Evolutionary conservation across 1,140 invertebrate genomes (phyloP).

Genomic region (Paracyclopina nana): DNA sequence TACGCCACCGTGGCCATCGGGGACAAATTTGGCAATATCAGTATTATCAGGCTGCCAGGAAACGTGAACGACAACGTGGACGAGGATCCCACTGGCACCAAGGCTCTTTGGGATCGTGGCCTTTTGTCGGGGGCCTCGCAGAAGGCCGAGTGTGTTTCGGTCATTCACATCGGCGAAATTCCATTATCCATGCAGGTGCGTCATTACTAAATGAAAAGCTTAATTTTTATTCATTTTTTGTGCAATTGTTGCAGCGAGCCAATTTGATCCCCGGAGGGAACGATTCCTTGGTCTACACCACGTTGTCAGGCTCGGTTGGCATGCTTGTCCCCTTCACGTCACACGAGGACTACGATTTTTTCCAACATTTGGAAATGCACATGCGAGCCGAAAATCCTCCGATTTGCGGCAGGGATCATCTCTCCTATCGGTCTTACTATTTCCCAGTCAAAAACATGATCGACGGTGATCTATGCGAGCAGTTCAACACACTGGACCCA

Average conservation of each 20-base stretch:
- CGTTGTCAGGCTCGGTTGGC: conserved; percentile 62
- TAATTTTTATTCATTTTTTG: not conserved
- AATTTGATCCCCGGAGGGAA: conserved; percentile 38
- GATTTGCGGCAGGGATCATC: conserved; percentile 86
- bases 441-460: conserved; percentile 97
- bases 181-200: conserved; percentile 50
- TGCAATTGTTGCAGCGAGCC: conserved; percentile 29
- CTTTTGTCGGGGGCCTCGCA: conserved; percentile 89
- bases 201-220: too few relatives aligned
- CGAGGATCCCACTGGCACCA: conserved; percentile 91
- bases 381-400: conserved; percentile 93
- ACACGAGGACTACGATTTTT: conserved; percentile 96
- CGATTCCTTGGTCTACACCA: conserved; percentile 39
- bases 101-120: conserved; percentile 93
- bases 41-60: conserved; percentile 46
- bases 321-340: conserved; percentile 94
- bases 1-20: conserved; percentile 88
- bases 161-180: conserved; percentile 90
- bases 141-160: conserved; percentile 76
- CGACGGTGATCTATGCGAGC: conserved; percentile 96
- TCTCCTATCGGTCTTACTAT: conserved; percentile 91
- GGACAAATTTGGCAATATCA: conserved; percentile 96
- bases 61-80: conserved; percentile 92
- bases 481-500: conserved; percentile 87
- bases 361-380: conserved; percentile 99